A percentile compares a stretch with the other conserved stretches of the same genome.
These are phyloP conservation scores for Isaurus tuberculatus DNA, from an alignment of 92 coral and sea anemone genomes.

Conservation along the genomic window DNA sequence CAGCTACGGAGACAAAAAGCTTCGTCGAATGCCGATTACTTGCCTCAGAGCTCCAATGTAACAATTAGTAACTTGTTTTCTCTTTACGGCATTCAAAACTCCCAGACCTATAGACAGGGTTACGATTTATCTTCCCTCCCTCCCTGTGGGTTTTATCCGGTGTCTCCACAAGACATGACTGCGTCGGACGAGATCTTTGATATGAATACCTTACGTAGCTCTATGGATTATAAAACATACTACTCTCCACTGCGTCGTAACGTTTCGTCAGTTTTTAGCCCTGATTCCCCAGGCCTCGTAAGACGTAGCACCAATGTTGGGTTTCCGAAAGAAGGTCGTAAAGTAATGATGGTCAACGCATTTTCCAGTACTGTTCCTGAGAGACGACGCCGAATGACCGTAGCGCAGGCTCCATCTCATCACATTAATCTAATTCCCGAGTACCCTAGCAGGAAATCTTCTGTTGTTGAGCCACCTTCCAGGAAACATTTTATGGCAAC, in stretches of 20 bases:
- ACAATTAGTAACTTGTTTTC: slow-evolving; percentile 51
- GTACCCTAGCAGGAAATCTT: not conserved
- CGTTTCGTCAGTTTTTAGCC: not conserved
- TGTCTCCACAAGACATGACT: slow-evolving; percentile 54
- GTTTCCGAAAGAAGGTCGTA: slow-evolving; percentile 52
- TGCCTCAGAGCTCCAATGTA: not conserved
- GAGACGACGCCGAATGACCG: slow-evolving; percentile 29
- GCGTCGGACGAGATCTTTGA: slow-evolving; percentile 19
- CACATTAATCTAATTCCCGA: slow-evolving; percentile 3
- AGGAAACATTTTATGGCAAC: not conserved
- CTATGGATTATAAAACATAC: not conserved
- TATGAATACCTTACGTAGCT: not conserved
- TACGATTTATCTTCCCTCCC: slow-evolving; percentile 75
- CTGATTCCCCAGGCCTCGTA: not conserved
- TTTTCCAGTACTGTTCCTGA: slow-evolving; percentile 13
- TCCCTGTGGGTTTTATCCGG: slow-evolving; percentile 86
- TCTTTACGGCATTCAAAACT: slow-evolving; percentile 74
- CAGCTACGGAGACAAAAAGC: slow-evolving; percentile 35
- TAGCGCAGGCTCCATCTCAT: slow-evolving; percentile 1
- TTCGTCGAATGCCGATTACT: not conserved
- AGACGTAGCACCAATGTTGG: slow-evolving; percentile 48
- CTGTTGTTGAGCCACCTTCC: not conserved
- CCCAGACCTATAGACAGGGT: slow-evolving; percentile 71
- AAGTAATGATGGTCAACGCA: slow-evolving; percentile 36
- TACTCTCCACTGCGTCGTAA: slow-evolving; percentile 44